These are phyloP conservation scores for Monoplex corrugatus DNA, from an alignment of 2,888 invertebrate genomes.

Conservation along the genomic window DNA sequence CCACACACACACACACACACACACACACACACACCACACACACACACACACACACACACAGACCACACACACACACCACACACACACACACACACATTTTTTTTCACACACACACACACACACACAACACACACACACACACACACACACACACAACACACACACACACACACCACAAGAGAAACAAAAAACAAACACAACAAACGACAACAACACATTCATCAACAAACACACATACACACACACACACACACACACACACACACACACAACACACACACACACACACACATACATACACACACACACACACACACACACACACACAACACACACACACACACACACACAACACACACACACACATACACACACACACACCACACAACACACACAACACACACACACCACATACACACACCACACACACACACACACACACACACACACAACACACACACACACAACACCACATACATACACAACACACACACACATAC, in stretches of 20 bases:
- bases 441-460: background rate
- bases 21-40: background rate
- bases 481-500: no score
- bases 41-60: background rate
- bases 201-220: no score
- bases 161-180: background rate
- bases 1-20: background rate
- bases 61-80: constrained; percentile 2
- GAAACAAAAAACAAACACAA: no score
- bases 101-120: background rate
- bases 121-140: background rate
- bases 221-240: no score
- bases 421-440: constrained; percentile 1
- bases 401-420: background rate
- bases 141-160: background rate
- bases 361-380: background rate
- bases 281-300: background rate
- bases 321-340: background rate
- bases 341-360: no score
- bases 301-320: constrained; percentile 8
- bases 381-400: no score
- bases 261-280: no score
- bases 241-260: no score
- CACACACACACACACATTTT: background rate
- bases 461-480: no score